Conservation (phyloP, 2,797 vertebrate genomes). For the Manis javanica region DNA sequence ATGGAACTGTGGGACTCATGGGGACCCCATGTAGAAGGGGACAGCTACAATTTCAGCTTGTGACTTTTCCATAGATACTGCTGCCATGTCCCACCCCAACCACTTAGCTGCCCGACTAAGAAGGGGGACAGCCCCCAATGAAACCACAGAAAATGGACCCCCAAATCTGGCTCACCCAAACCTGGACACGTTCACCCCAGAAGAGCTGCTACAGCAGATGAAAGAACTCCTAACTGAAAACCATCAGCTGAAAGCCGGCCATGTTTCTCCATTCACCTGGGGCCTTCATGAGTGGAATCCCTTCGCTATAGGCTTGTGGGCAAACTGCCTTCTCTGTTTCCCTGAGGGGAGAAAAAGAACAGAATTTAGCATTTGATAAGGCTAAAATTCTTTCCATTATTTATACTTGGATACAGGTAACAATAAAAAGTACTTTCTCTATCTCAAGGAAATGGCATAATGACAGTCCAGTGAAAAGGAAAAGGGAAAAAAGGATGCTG, state of each 20-base stretch:
- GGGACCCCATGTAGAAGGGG: background rate
- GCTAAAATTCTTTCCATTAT: background rate
- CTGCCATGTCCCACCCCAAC: slow-evolving; percentile 85
- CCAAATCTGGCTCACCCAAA: slow-evolving; percentile 64
- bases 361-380: background rate
- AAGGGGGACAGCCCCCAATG: slow-evolving; percentile 77
- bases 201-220: slow-evolving; percentile 95
- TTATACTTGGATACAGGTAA: background rate
- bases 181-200: slow-evolving; percentile 86
- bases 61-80: slow-evolving; percentile 51
- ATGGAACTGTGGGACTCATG: background rate
- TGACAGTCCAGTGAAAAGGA: too few relatives aligned
- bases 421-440: background rate
- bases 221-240: slow-evolving; percentile 96
- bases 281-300: background rate
- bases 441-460: background rate
- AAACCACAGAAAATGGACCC: slow-evolving; percentile 83
- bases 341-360: background rate
- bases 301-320: background rate
- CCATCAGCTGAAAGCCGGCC: slow-evolving; percentile 92
- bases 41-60: background rate
- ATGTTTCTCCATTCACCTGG: background rate
- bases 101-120: slow-evolving; percentile 73
- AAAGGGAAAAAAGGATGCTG: too few relatives aligned
- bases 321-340: background rate